These are phyloP conservation scores for Sylvilagus floridanus DNA, from an alignment of 2,797 vertebrate genomes.

Conservation along the genomic window DNA sequence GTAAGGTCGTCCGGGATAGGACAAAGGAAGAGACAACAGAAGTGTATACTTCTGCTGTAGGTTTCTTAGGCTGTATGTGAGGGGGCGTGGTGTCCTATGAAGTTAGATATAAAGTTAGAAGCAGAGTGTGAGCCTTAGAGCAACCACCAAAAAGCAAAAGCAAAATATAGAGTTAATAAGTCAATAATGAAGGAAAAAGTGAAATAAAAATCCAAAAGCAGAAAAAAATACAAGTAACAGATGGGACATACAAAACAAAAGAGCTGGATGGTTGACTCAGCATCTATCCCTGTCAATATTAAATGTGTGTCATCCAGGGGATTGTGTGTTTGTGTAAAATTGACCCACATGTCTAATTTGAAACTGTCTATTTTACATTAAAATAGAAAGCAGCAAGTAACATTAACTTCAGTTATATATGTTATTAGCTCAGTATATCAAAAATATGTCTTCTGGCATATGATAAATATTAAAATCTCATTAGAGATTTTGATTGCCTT, in stretches of 20 bases:
- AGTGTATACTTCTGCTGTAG: not conserved
- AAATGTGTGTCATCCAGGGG: not conserved
- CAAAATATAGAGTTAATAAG: not conserved
- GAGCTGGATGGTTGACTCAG: not conserved
- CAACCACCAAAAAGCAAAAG: not conserved
- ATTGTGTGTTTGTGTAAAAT: too few relatives aligned
- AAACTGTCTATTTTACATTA: conserved; percentile 2
- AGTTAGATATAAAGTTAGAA: not conserved
- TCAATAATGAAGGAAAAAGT: not conserved
- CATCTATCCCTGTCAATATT: not conserved
- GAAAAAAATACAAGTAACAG: not conserved
- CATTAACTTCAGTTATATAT: not conserved
- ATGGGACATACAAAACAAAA: not conserved
- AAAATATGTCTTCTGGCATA: conserved; percentile 37
- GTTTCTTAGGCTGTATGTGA: not conserved
- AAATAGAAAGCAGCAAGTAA: conserved; percentile 6
- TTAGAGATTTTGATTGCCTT: not conserved
- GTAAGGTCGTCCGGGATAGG: not conserved
- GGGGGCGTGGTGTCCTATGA: not conserved
- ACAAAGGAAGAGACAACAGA: not conserved
- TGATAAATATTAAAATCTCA: conserved; percentile 35
- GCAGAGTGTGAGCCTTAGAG: not conserved
- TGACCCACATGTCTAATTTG: not conserved
- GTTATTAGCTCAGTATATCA: not conserved
- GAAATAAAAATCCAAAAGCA: not conserved